These are phyloP conservation scores for Lochmaea capreae DNA, from an alignment of 2,888 invertebrate species.

Conservation along the genomic window DNA sequence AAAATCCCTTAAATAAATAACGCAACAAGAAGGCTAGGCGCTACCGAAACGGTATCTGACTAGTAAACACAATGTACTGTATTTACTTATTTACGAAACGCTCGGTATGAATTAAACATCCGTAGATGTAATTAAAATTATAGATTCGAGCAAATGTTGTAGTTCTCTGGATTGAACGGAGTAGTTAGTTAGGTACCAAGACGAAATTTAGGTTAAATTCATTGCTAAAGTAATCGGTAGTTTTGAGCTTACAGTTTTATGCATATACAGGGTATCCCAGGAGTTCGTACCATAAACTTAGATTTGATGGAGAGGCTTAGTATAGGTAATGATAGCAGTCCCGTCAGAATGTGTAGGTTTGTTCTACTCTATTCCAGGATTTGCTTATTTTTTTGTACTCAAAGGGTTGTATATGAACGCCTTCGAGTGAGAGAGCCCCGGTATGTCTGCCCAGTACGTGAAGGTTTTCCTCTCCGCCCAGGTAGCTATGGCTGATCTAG, in stretches of 20 bases:
- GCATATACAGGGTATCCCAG: neutral
- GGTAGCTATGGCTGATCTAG: too few species aligned
- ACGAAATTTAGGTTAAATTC: neutral
- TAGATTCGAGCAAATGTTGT: neutral
- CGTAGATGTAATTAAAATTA: conserved; percentile 1
- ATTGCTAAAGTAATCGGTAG: neutral
- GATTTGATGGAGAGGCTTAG: too few species aligned
- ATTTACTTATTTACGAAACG: conserved; percentile 8
- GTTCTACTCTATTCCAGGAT: too few species aligned
- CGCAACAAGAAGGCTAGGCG: neutral
- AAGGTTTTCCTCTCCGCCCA: too few species aligned
- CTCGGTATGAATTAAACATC: conserved; percentile 7
- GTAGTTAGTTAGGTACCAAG: neutral
- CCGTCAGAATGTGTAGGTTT: too few species aligned
- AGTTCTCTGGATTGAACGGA: neutral
- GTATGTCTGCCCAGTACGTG: too few species aligned
- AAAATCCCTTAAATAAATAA: conserved; percentile 8
- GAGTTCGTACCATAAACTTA: too few species aligned
- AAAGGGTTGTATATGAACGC: too few species aligned
- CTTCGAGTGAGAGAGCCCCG: too few species aligned
- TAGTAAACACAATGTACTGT: neutral
- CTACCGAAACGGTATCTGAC: neutral
- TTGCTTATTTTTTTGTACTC: too few species aligned
- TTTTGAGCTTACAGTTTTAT: neutral
- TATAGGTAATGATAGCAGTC: too few species aligned